Conservation (phyloP, 2,797 vertebrate genomes). For the Spondyliosoma cantharus region DNA sequence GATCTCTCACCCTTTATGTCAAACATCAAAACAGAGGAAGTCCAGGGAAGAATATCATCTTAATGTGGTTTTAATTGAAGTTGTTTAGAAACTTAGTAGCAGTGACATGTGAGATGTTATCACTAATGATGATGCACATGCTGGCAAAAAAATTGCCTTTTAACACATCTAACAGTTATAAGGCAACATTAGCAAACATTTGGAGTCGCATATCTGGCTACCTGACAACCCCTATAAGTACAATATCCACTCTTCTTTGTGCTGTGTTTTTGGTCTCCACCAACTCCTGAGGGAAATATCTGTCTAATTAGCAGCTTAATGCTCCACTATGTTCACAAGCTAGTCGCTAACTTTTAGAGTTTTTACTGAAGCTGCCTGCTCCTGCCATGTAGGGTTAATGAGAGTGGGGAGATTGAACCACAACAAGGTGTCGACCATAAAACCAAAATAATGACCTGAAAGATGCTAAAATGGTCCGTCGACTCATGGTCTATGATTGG, state of each 20-base stretch:
- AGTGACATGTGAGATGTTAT: neutral
- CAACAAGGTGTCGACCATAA: neutral
- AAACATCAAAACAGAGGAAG: slow-evolving; percentile 15
- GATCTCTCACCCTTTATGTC: slow-evolving; percentile 7
- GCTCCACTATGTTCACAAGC: neutral
- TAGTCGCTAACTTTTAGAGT: neutral
- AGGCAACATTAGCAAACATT: neutral
- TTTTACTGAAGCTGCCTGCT: neutral
- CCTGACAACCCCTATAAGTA: neutral
- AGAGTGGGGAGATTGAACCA: neutral
- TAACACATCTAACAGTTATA: neutral
- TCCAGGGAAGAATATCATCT: neutral
- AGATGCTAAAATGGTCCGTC: neutral
- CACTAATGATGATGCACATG: neutral
- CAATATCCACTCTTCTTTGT: neutral
- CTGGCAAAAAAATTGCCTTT: neutral
- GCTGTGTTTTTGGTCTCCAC: slow-evolving; percentile 4
- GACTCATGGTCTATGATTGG: accelerated
- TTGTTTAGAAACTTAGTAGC: too few species aligned
- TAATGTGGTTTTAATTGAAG: neutral
- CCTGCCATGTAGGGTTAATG: neutral
- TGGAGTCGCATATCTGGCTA: neutral
- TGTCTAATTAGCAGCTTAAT: neutral
- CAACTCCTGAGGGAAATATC: neutral
- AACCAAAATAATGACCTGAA: slow-evolving; percentile 1